phyloP scores from a whole-genome alignment of 2,888 invertebrate species.

The Flexamia atlantica region DNA sequence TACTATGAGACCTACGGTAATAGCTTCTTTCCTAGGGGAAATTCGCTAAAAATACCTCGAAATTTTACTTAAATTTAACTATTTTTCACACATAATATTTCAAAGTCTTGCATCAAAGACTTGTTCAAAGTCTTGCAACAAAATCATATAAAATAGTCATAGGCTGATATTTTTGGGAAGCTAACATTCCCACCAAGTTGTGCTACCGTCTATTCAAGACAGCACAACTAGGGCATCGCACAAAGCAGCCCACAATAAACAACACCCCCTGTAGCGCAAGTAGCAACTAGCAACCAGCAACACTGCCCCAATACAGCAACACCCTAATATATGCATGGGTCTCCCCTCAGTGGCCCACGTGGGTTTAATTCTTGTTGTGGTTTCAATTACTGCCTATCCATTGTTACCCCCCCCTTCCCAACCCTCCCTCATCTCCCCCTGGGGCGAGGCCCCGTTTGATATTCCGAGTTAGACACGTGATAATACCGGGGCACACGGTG shows the following conservation, averaged over 20 bases:
- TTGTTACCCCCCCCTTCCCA: background rate
- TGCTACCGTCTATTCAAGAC: too few relatives aligned
- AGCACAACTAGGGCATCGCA: too few relatives aligned
- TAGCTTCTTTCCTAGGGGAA: too few relatives aligned
- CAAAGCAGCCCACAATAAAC: slow-evolving; percentile 5
- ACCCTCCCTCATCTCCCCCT: background rate
- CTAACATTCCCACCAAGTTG: too few relatives aligned
- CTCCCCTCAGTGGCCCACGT: slow-evolving; percentile 28
- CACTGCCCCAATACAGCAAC: slow-evolving; percentile 24
- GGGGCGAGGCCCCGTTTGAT: background rate
- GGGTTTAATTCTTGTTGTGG: slow-evolving; percentile 53
- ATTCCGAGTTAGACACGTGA: background rate
- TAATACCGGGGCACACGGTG: background rate
- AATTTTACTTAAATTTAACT: too few relatives aligned
- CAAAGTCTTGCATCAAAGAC: too few relatives aligned
- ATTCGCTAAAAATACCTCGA: too few relatives aligned
- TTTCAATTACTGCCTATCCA: slow-evolving; percentile 48
- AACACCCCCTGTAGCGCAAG: background rate
- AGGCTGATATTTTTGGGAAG: too few relatives aligned
- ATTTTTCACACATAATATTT: too few relatives aligned
- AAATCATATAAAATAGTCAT: too few relatives aligned
- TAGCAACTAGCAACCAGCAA: background rate
- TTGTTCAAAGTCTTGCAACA: too few relatives aligned
- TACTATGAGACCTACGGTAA: too few relatives aligned
- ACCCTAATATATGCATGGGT: slow-evolving; percentile 47